These are phyloP conservation scores for Rhinichthys osculus DNA, from an alignment of 2,797 vertebrate species.

Conservation along the genomic window DNA sequence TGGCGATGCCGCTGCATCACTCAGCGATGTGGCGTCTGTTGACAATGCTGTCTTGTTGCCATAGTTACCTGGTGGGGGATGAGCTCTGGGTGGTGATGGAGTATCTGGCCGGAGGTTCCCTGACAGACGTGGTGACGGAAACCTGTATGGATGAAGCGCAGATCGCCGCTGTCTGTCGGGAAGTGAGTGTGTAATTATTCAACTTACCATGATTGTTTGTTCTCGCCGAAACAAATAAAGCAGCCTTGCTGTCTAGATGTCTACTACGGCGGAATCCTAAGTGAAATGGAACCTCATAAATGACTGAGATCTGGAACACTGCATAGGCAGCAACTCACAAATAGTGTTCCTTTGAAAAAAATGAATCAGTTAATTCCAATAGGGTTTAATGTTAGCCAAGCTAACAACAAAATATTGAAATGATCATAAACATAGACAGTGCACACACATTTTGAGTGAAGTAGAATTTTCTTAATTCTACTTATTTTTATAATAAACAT, in stretches of 20 bases:
- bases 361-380: background rate
- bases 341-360: background rate
- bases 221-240: background rate
- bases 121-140: conserved; percentile 95
- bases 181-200: conserved; percentile 77
- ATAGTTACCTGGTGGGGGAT: conserved; percentile 94
- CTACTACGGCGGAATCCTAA: too few relatives aligned
- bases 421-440: background rate
- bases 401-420: background rate
- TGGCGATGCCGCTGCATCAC: conserved; percentile 54
- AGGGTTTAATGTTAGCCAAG: background rate
- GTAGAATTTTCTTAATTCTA: too few relatives aligned
- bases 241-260: background rate
- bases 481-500: too few relatives aligned
- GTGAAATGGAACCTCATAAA: background rate
- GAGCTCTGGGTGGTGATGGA: conserved; percentile 99
- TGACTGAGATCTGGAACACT: background rate
- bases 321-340: background rate
- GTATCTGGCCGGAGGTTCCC: conserved; percentile 94
- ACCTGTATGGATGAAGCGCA: conserved; percentile 98
- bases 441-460: too few relatives aligned
- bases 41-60: conserved; percentile 41
- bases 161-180: conserved; percentile 94
- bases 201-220: background rate
- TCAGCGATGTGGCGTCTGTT: conserved; percentile 45